A percentile compares a stretch with the other conserved stretches of the same genome.
phyloP scores from a whole-genome alignment of 2,113 vertebrate species.

The Glaucidium brasilianum region DNA sequence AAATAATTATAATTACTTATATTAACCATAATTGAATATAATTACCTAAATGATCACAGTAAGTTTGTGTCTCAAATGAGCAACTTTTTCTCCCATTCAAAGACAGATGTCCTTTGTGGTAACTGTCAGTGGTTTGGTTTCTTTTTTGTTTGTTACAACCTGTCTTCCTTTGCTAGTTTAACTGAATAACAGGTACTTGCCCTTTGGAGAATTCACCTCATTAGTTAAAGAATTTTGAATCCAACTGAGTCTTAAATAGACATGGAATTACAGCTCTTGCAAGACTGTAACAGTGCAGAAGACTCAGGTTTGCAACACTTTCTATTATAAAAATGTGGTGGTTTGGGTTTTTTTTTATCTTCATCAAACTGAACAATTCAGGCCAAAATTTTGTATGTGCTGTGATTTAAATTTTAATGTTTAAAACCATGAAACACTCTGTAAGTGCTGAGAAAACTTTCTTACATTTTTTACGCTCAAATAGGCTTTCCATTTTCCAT shows the following conservation, averaged over 20 bases:
- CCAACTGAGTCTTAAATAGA: not conserved
- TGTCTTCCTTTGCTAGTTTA: not conserved
- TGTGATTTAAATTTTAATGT: not conserved
- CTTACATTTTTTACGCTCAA: not conserved
- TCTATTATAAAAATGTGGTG: not conserved
- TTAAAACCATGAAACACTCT: not conserved
- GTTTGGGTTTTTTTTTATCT: not conserved
- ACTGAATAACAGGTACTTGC: not conserved
- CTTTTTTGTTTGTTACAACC: not conserved
- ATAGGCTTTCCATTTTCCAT: not conserved
- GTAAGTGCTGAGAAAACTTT: not conserved
- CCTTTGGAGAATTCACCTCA: not conserved
- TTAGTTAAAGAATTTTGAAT: not conserved
- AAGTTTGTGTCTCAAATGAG: constrained; percentile 39
- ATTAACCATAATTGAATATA: constrained; percentile 64
- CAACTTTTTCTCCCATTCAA: constrained; percentile 45
- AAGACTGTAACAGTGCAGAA: not conserved
- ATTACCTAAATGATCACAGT: constrained; percentile 54
- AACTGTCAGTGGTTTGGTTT: not conserved
- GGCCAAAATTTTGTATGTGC: not conserved
- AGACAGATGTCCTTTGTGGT: not conserved
- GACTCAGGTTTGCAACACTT: not conserved
- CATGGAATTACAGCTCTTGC: not conserved
- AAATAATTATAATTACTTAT: constrained; percentile 67
- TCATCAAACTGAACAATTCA: not conserved